Evolutionary conservation across 2,113 vertebrate species (phyloP), one percentile per base, ranked within the genome.

Genomic region (Heterochromis multidens): DNA sequence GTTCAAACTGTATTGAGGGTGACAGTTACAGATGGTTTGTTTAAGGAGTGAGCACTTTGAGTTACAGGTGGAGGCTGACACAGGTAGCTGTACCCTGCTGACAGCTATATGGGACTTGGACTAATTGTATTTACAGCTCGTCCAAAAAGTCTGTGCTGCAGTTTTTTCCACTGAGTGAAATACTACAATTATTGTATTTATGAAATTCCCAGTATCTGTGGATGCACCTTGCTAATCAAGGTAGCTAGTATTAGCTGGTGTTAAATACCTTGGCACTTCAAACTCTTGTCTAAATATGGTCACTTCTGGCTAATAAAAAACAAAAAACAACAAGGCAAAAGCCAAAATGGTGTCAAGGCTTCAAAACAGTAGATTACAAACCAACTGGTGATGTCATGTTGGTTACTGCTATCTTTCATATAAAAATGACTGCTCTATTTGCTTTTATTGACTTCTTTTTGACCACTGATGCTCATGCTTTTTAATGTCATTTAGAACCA

Each of bases 121-220:
- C 35, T 43, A 43, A 11, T 2, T 43, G 4, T 0, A 43, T 4
- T 43, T 23, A 16, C 37, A 70, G 65, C 23, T 17, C 27, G 65
- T 16, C 0, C 65, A 3, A 70, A 10, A 70, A 13, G 5, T 4
- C 1, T 0, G 16, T 0, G 25, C 67, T 52, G 0, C 43, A 72
- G 43, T 19, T 31, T 52, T 72, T 49, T 49, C 40, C 46, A 29
- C 40, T 49, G 37, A 46, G 63, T 46, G 5, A 70, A 70, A 70
- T n/a, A n/a, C n/a, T 57, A n/a, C n/a, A 56, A n/a, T 19, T 46
- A 49, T 49, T 49, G 40, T 25, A 21, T 10, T 29, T 29, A 25
- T 27, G 40, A 29, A 1, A 9, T 2, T 72, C 11, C 16, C 8
- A 19, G 25, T 4, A 1, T 70, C 37, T 27, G 23, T 46, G 62